phyloP scores from a whole-genome alignment of 2,113 vertebrate species.

The Rhagologus leucostigma region DNA sequence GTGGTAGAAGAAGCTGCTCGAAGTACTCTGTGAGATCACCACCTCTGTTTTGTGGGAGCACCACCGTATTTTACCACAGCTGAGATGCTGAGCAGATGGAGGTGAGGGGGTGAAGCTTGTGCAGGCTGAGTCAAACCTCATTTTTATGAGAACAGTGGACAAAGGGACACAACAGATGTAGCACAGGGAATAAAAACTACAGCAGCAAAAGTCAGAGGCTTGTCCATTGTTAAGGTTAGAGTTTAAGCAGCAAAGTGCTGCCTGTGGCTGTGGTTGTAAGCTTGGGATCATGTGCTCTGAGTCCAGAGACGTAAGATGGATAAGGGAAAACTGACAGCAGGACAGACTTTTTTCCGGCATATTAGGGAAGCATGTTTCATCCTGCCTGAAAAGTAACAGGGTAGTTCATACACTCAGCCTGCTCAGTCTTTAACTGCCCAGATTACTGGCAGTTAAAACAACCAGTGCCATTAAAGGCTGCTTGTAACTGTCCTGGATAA shows the following conservation, averaged over 20 bases:
- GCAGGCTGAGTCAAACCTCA: background rate
- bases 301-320: background rate
- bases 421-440: background rate
- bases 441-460: background rate
- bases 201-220: background rate
- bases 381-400: background rate
- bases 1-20: background rate
- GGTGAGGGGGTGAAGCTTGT: background rate
- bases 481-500: background rate
- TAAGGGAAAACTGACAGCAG: background rate
- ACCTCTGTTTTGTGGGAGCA: background rate
- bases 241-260: background rate
- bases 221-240: background rate
- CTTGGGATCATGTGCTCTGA: background rate
- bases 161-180: background rate
- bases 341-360: background rate
- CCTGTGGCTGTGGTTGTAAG: background rate
- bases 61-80: background rate
- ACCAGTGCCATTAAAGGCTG: background rate
- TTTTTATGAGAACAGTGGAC: background rate
- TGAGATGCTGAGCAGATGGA: background rate
- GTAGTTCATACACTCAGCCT: background rate
- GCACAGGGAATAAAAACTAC: background rate
- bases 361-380: background rate
- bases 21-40: background rate